Evolutionary conservation across 2,797 vertebrate genomes (phyloP), one percentile per base, ranked within the genome.

Genomic region (Chanos chanos): DNA sequence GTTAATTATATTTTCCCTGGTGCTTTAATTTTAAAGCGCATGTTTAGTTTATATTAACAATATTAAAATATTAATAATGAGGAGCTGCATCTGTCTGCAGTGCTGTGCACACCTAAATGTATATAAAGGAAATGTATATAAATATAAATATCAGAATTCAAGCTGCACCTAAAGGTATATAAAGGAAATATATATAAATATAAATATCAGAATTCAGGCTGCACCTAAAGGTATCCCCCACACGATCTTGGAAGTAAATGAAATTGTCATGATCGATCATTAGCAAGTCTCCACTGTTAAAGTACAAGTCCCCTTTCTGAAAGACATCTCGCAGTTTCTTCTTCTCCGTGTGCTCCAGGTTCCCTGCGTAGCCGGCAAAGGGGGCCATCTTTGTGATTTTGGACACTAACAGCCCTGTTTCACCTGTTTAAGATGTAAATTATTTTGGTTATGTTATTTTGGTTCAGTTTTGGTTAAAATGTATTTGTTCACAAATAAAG

Each of bases 161-260:
- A 10, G 7, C 27, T 10, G 43, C 40, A 33, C 24, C 16, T 45
- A 21, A 21, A 43, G 19, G 12, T 43, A 22, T 9, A 43, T 22
- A 40, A 6, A 9, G 19, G 40, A 24, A 24, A 22, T 40, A 24
- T 19, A 43, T 40, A n/a, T 12, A 43, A 10, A 3, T 43, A 9
- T 9, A 7, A 7, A 37, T 16, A 10, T 31, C 0, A 43, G 39
- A 15, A 18, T 39, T 30, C 21, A 27, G 10, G 7, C 27, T 53
- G 44, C 75, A 97, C 94, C 94, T 91, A 83, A 94, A 97, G 0
- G 93, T 96, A 74, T 96, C 94, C 1, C 94, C 93, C 0, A 95
- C 85, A 0, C 94, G 89, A 68, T 97, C 94, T 40, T 89, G 89
- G 70, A 96, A 97, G 80, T 94, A 96, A 18, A 96, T 2, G 66